phyloP scores from a whole-genome alignment of 2,888 invertebrate species.

The Taenaris catops region DNA sequence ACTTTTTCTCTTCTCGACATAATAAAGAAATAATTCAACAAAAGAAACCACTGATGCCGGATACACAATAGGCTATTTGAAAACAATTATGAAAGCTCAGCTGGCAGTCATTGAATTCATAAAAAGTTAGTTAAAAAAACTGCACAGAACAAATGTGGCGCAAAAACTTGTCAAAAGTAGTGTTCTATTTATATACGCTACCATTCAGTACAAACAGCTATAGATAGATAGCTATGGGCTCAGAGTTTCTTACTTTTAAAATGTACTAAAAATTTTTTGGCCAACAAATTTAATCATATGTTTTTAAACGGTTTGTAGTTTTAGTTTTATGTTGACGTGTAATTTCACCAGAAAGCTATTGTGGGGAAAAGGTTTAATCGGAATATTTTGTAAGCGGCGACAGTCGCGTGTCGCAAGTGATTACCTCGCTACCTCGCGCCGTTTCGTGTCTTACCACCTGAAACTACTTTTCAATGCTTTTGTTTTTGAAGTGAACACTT shows the following conservation, averaged over 20 bases:
- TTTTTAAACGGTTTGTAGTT: no score
- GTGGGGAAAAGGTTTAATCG: conserved; percentile 65
- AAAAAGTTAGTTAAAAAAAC: conserved; percentile 7
- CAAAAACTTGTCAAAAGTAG: conserved; percentile 13
- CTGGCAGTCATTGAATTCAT: conserved; percentile 10
- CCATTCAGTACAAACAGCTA: conserved; percentile 5
- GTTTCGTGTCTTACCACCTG: no score
- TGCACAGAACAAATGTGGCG: conserved; percentile 1
- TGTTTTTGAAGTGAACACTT: no score
- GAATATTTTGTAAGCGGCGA: conserved; percentile 61
- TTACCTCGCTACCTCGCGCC: conserved; percentile 43
- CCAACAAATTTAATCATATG: not conserved
- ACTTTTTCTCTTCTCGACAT: not conserved
- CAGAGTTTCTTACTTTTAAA: not conserved
- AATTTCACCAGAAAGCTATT: conserved; percentile 70
- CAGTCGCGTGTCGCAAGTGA: conserved; percentile 57
- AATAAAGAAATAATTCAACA: conserved; percentile 5
- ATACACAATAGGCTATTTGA: conserved; percentile 14
- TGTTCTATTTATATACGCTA: conserved; percentile 7
- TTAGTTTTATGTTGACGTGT: no score
- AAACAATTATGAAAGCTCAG: conserved; percentile 17
- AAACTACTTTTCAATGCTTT: no score
- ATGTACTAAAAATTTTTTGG: not conserved
- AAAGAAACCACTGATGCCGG: conserved; percentile 11
- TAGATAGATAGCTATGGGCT: no score